Evolutionary conservation across 2,888 invertebrate genomes (phyloP), one percentile per base, ranked within the genome.

Genomic region (Monochamus alternatus): DNA sequence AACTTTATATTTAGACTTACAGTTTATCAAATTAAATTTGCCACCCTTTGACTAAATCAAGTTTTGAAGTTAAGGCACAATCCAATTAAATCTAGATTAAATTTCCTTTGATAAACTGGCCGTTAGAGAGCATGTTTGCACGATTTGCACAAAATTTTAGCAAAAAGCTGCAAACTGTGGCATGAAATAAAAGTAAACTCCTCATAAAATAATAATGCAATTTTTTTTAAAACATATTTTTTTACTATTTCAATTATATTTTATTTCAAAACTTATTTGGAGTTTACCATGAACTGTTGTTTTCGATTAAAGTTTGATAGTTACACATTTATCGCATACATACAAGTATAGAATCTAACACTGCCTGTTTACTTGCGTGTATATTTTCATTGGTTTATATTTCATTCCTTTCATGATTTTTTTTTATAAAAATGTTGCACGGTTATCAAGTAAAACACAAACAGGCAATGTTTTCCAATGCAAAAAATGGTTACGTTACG

Each of bases 141-240:
- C 65, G 65, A 73, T 51, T 65, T 65, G 65, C 73, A 73, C 73
- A 59, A n/a, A 47, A 30, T 7, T 65, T 67, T 44, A 22, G 10
- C 43, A 14, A 59, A 30, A 55, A 72, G n/a, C 32, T 58, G 66
- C 65, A 66, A 72, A 73, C 32, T 44, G 59, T 65, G 30, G 58
- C 65, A 63, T 38, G 44, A 64, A 1, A 64, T n/a, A 71, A 30
- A 47, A 58, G 65, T 64, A 44, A 63, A 70, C 69, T 60, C 55
- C 51, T 55, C 12, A 63, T 32, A 70, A 47, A 7, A 5, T 14
- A 1, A 4, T 55, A 22, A n/a, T 14, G 22, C 55, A 55, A 47
- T 47, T 3, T 47, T 12, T 12, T 3, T 47, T 47, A 3, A 47
- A 47, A 38, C 38, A 38, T 38, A 5, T 38, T 5, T 7, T 2